These are phyloP conservation scores for Prenolepis imparis DNA, from an alignment of 2,888 invertebrate genomes.

Conservation along the genomic window DNA sequence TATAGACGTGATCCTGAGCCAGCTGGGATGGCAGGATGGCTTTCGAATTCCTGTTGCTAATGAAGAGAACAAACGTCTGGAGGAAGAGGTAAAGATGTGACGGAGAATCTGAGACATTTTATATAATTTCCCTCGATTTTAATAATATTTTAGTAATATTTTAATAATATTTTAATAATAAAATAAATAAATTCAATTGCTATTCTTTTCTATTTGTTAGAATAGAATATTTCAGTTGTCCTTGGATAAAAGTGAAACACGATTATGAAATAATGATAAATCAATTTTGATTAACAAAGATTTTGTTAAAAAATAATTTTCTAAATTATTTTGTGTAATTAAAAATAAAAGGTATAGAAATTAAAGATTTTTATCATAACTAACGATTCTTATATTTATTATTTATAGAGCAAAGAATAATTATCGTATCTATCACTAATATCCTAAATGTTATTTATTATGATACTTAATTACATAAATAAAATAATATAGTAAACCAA, in stretches of 20 bases:
- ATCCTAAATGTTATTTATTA: not conserved
- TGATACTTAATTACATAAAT: not conserved
- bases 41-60: conserved; percentile 93
- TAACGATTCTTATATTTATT: not conserved
- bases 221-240: not conserved
- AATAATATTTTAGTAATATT: not conserved
- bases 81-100: conserved; percentile 86
- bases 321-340: not conserved
- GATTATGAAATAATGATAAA: not conserved
- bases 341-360: not conserved
- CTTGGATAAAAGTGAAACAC: not conserved
- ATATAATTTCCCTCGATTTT: not conserved
- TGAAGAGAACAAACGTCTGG: conserved; percentile 89
- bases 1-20: conserved; percentile 89
- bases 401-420: not conserved
- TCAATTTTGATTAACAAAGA: not conserved
- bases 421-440: not conserved
- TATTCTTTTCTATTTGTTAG: not conserved
- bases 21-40: conserved; percentile 92
- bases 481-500: not conserved
- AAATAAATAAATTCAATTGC: not conserved
- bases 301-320: not conserved
- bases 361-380: not conserved
- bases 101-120: not conserved
- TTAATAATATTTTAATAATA: not conserved